Evolutionary conservation across 1,140 invertebrate genomes (phyloP), one percentile per base, ranked within the genome.

Genomic region (Lordiphosa mommai): DNA sequence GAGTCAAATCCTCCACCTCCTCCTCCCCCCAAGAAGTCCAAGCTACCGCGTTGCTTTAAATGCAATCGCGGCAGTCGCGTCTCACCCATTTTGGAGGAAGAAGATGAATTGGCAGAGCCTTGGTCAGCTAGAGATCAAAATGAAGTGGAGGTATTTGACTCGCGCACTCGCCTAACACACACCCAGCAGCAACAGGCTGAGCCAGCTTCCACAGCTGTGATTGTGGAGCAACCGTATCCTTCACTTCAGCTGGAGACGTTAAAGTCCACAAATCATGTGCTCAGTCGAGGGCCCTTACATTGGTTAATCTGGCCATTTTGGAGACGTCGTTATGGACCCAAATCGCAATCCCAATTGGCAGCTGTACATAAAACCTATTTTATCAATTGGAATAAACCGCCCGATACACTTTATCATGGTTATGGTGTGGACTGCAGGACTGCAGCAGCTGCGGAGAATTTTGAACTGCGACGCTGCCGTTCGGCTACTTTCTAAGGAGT

Each of bases 291-390:
- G 3, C 58, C 72, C 1, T 40, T 82, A 0, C 57, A 69, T 37
- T 88, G 86, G 86, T 64, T 88, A 1, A 48, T 86, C 2, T 70
- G 77, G 60, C 77, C 84, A 14, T 87, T 87, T 9, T 72, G 77
- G 0, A 61, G 66, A 46, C 73, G 66, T 0, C 41, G 14, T 10
- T 3, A n/a, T 5, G 20, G 10, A 3, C n/a, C 5, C 16, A 50
- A 55, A 13, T 14, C 58, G 14, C 65, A 55, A 5, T 9, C 49
- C 0, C 57, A 56, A 2, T 23, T 55, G 10, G 86, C 86, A 0
- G 82, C 79, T 10, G 77, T 88, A 0, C 84, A 88, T 47, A 88
- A 88, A 37, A 88, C 85, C 0, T 88, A 88, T 27, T 88, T 88
- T 17, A 71, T 88, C 1, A 52, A 68, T 1, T 88, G 86, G 86